phyloP scores from a whole-genome alignment of 2,797 vertebrate genomes.

The Parambassis ranga region DNA sequence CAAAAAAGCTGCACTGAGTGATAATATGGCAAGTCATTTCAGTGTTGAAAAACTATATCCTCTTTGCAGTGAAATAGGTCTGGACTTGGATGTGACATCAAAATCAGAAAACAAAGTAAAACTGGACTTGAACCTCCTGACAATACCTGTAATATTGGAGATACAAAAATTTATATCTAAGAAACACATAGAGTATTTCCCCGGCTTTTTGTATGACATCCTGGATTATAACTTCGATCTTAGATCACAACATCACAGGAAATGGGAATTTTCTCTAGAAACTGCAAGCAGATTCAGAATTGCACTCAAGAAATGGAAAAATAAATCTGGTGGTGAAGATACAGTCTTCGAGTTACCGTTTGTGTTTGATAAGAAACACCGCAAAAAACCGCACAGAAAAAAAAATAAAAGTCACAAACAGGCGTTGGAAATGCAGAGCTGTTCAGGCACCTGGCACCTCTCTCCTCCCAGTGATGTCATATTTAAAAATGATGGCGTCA shows the following conservation, averaged over 20 bases:
- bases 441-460: too few relatives aligned
- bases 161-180: background rate
- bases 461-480: too few relatives aligned
- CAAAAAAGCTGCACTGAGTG: too few relatives aligned
- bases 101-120: background rate
- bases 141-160: slow-evolving; percentile 5
- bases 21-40: too few relatives aligned
- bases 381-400: background rate
- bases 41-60: too few relatives aligned
- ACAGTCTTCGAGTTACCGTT: slow-evolving; percentile 22
- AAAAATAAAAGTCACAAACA: background rate
- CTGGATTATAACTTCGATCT: slow-evolving; percentile 43
- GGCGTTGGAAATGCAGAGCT: too few relatives aligned
- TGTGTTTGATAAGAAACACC: background rate
- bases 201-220: slow-evolving; percentile 1
- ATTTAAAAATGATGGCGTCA: too few relatives aligned
- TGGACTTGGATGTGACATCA: slow-evolving; percentile 6
- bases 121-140: slow-evolving; percentile 15
- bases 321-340: background rate
- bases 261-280: slow-evolving; percentile 11
- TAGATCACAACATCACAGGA: slow-evolving; percentile 21
- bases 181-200: background rate
- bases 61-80: slow-evolving; percentile 1
- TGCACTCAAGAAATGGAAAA: background rate
- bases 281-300: slow-evolving; percentile 1